Conservation (phyloP, 2,888 invertebrate species). For the Drosophila pseudotakahashii region DNA sequence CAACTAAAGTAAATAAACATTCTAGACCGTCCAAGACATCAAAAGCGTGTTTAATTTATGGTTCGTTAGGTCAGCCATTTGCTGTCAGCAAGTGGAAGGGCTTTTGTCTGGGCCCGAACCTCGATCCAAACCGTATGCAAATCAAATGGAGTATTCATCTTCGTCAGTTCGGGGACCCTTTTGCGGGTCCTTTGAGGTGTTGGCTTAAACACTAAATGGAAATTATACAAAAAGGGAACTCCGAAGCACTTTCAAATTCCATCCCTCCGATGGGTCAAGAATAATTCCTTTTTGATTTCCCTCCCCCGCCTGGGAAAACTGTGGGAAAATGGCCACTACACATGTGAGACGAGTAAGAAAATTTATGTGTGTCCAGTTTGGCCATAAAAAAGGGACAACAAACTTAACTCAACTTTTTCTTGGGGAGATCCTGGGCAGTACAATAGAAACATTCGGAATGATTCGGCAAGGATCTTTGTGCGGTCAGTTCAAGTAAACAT, state of each 20-base stretch:
- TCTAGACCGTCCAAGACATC: constrained; percentile 65
- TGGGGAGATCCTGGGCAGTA: constrained; percentile 48
- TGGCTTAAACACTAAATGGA: constrained; percentile 72
- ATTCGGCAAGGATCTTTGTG: constrained; percentile 37
- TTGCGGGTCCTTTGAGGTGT: constrained; percentile 55
- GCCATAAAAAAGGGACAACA: constrained; percentile 67
- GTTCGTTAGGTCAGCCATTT: constrained; percentile 83
- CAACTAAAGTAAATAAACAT: constrained; percentile 71
- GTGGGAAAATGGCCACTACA: constrained; percentile 63
- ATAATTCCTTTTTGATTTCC: constrained; percentile 77
- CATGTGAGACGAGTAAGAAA: constrained; percentile 56
- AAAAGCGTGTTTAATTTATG: constrained; percentile 83
- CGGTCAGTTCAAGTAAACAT: constrained; percentile 76
- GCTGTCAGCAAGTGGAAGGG: constrained; percentile 63
- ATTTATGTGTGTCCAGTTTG: constrained; percentile 65
- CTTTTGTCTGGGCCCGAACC: constrained; percentile 35
- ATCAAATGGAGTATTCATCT: constrained; percentile 80
- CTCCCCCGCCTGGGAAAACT: constrained; percentile 27
- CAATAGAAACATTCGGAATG: constrained; percentile 50
- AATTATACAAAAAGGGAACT: constrained; percentile 65
- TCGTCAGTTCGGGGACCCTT: constrained; percentile 60
- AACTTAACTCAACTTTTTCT: constrained; percentile 52
- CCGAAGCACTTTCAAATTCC: constrained; percentile 7
- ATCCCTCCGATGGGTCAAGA: constrained; percentile 41
- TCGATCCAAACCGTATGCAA: constrained; percentile 57